Percentiles rank a stretch among this genome's conserved stretches.
Evolutionary conservation across 2,888 invertebrate species (phyloP).

Genomic region (Papilio elwesi): DNA sequence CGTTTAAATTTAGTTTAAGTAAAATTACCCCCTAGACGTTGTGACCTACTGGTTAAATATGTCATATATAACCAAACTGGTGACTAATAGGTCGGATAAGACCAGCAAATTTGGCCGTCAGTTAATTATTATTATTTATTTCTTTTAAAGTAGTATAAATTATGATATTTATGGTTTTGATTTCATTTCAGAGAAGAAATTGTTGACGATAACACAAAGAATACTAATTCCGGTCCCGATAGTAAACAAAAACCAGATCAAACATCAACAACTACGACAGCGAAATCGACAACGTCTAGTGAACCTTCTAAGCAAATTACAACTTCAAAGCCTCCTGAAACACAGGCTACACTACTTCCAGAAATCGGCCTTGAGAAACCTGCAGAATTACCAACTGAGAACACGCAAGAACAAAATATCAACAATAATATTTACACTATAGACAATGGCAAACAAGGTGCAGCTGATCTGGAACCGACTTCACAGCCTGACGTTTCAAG

Average conservation of each 20-base stretch:
- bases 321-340: constrained; percentile 34
- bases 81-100: too few relatives aligned
- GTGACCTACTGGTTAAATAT: too few relatives aligned
- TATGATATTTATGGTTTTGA: too few relatives aligned
- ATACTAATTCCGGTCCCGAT: constrained; percentile 42
- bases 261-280: constrained; percentile 47
- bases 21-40: too few relatives aligned
- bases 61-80: too few relatives aligned
- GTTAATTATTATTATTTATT: too few relatives aligned
- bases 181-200: constrained; percentile 60
- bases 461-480: constrained; percentile 39
- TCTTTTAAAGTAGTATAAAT: too few relatives aligned
- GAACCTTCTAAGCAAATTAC: constrained; percentile 22
- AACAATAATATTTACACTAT: constrained; percentile 32
- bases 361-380: constrained; percentile 31
- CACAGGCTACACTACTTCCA: constrained; percentile 40
- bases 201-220: constrained; percentile 43
- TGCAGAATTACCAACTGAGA: constrained; percentile 15
- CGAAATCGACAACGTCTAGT: constrained; percentile 39
- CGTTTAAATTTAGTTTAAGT: too few relatives aligned
- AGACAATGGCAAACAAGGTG: constrained; percentile 24
- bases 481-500: constrained; percentile 39
- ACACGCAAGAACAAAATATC: background rate
- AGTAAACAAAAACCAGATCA: constrained; percentile 40
- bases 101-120: too few relatives aligned